Conservation (phyloP, 1,140 invertebrate species). For the Drosophila hydei region DNA sequence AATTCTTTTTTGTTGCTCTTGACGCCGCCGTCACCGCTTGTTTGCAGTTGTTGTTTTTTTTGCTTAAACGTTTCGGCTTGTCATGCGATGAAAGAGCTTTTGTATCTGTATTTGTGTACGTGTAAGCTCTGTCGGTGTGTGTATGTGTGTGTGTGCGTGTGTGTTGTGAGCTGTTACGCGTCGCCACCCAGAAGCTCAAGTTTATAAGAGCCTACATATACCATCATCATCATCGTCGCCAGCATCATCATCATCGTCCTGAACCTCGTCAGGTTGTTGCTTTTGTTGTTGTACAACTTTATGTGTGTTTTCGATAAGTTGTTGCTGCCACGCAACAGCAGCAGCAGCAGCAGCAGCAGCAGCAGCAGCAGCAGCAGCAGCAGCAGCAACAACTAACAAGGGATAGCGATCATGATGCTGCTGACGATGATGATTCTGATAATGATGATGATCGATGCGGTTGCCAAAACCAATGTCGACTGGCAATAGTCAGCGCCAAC, state of each 20-base stretch:
- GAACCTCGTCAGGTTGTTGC: conserved; percentile 9
- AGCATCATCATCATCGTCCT: conserved; percentile 26
- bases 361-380: conserved; percentile 27
- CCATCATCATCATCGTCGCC: conserved; percentile 70
- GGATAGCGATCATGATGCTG: conserved; percentile 42
- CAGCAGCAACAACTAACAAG: conserved; percentile 43
- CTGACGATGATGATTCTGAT: conserved; percentile 31
- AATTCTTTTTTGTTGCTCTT: conserved; percentile 39
- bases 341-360: conserved; percentile 34
- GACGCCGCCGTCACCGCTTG: conserved; percentile 17
- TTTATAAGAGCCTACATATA: conserved; percentile 76
- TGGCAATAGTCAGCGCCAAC: conserved; percentile 39
- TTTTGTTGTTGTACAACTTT: conserved; percentile 12
- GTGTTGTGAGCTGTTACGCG: conserved; percentile 63
- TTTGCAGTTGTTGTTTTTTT: conserved; percentile 41
- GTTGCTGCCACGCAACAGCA: conserved; percentile 59
- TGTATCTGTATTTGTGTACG: conserved; percentile 23
- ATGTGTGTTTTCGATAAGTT: conserved; percentile 59
- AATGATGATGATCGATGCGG: conserved; percentile 25
- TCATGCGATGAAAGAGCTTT: conserved; percentile 78
- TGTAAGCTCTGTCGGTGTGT: background rate
- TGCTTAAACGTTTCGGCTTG: conserved; percentile 75
- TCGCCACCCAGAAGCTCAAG: conserved; percentile 80
- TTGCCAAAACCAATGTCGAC: conserved; percentile 36
- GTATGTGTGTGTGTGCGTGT: conserved; percentile 19